Evolutionary conservation across 2,888 invertebrate genomes (phyloP).

Genomic region (Brachypterus glaber): DNA sequence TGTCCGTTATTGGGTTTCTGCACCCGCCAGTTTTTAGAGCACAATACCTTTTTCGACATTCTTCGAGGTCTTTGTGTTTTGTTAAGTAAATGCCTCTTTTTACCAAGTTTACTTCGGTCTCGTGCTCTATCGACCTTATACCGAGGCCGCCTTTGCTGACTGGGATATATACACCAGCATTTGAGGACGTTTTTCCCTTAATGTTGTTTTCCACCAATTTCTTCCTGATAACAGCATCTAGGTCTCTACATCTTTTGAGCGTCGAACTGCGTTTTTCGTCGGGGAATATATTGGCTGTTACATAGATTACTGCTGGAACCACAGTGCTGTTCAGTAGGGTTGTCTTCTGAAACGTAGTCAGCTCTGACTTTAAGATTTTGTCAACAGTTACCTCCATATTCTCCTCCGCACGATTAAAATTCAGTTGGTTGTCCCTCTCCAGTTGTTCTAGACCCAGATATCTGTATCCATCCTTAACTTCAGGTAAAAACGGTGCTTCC

Average conservation of each 20-base stretch:
- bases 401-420: background rate
- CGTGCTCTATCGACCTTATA: too few species aligned
- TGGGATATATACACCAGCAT: too few species aligned
- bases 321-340: slow-evolving; percentile 8
- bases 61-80: slow-evolving; percentile 7
- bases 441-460: slow-evolving; percentile 12
- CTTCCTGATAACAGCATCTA: too few species aligned
- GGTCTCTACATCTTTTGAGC: slow-evolving; percentile 7
- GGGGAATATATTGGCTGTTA: slow-evolving; percentile 9
- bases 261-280: slow-evolving; percentile 11
- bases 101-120: too few species aligned
- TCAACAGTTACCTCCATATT: slow-evolving; percentile 1
- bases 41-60: slow-evolving; percentile 7
- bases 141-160: too few species aligned
- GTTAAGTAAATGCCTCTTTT: slow-evolving; percentile 12
- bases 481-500: slow-evolving; percentile 7
- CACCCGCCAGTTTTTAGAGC: slow-evolving; percentile 11
- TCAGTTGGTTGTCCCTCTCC: slow-evolving; percentile 9
- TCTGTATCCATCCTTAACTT: slow-evolving; percentile 12
- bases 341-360: slow-evolving; percentile 6
- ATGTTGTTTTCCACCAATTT: slow-evolving; percentile 6
- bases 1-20: slow-evolving; percentile 12
- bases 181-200: too few species aligned
- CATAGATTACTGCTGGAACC: slow-evolving; percentile 8
- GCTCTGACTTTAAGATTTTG: slow-evolving; percentile 6